A percentile compares a stretch with the other conserved stretches of the same genome.
Evolutionary conservation across 23 tunicate genomes (phyloP).

Genomic region (Trididemnum miniatum): DNA sequence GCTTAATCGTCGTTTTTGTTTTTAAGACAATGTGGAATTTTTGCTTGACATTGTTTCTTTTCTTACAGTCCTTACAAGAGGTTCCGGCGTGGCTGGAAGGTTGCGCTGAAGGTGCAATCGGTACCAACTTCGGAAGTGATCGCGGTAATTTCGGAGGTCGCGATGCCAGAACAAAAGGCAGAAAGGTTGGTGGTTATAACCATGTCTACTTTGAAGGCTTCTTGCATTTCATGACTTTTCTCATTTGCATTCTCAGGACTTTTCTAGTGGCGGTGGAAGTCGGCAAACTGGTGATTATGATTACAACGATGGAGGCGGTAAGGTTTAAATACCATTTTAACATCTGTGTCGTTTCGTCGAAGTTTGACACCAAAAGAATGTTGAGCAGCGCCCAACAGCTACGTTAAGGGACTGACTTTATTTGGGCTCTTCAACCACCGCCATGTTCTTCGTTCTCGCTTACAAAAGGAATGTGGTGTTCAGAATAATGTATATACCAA

Average conservation of each 20-base stretch:
- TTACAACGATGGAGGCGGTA: conserved; percentile 81
- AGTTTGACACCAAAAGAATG: no score
- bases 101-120: conserved; percentile 79
- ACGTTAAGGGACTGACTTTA: no score
- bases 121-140: conserved; percentile 55
- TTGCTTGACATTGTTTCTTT: neutral
- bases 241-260: neutral
- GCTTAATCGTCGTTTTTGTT: no score
- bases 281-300: conserved; percentile 65
- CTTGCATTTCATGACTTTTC: neutral
- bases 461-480: no score
- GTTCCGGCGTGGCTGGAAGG: conserved; percentile 83
- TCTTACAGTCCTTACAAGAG: conserved; percentile 62
- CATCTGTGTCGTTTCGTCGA: no score
- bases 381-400: no score
- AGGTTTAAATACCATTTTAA: no score
- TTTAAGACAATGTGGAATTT: neutral
- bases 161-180: conserved; percentile 58
- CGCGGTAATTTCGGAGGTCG: conserved; percentile 80
- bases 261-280: neutral
- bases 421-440: no score
- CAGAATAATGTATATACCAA: no score
- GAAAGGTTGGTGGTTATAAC: neutral
- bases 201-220: neutral
- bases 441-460: no score